phyloP scores from a whole-genome alignment of 53 echinoderm and acorn worm genomes.

The Arbacia lixula region DNA sequence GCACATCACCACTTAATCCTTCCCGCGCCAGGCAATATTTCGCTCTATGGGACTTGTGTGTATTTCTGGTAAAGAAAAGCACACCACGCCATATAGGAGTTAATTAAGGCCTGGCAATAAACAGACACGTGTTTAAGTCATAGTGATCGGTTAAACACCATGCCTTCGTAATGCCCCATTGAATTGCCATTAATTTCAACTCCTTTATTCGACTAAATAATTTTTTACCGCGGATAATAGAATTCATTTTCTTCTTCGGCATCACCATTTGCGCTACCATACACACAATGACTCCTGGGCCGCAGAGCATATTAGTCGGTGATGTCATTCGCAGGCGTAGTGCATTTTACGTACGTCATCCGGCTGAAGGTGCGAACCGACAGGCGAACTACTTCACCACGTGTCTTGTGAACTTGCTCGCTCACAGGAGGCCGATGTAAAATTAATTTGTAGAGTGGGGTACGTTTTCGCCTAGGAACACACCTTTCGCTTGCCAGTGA shows the following conservation, averaged over 20 bases:
- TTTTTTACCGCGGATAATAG: conserved; percentile 3
- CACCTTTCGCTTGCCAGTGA: conserved; percentile 1
- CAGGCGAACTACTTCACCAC: neutral
- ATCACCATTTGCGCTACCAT: conserved; percentile 12
- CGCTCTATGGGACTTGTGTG: too few relatives aligned
- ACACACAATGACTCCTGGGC: neutral
- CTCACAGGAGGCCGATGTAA: conserved; percentile 18
- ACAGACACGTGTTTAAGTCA: neutral
- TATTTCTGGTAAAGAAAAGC: too few relatives aligned
- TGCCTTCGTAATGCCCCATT: conserved; percentile 8
- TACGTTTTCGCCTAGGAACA: neutral
- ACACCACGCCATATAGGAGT: too few relatives aligned
- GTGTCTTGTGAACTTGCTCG: neutral
- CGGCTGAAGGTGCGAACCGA: conserved; percentile 28
- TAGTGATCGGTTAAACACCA: neutral
- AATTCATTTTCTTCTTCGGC: conserved; percentile 28
- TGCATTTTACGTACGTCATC: conserved; percentile 13
- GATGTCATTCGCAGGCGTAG: conserved; percentile 32
- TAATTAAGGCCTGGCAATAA: too few relatives aligned
- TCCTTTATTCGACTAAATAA: neutral
- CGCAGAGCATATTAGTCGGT: conserved; percentile 34
- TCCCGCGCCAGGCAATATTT: too few relatives aligned
- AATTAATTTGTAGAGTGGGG: conserved; percentile 39
- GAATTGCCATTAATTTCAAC: conserved; percentile 4
- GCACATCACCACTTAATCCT: too few relatives aligned